Evolutionary conservation across 2,113 vertebrate species (phyloP).

Genomic region (Corynorhinus townsendii): DNA sequence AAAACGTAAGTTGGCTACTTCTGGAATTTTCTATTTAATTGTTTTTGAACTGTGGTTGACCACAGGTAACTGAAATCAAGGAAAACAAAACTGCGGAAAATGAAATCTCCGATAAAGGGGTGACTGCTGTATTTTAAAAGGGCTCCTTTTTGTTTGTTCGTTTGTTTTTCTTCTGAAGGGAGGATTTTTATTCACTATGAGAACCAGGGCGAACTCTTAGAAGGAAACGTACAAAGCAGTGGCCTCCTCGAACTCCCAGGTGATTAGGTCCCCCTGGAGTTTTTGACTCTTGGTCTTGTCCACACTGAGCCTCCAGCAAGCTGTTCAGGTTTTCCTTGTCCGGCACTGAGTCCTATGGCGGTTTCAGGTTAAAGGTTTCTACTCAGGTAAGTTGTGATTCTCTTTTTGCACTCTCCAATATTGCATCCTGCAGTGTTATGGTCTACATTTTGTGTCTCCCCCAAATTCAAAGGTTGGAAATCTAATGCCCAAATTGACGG

Average conservation of each 20-base stretch:
- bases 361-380: neutral
- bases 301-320: neutral
- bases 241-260: accelerated
- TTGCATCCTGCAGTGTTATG: neutral
- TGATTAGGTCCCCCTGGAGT: accelerated
- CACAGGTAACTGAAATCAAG: neutral
- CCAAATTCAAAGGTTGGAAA: neutral
- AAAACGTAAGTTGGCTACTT: neutral
- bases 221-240: neutral
- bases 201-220: neutral
- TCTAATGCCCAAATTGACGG: neutral
- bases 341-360: too few relatives aligned
- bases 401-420: neutral
- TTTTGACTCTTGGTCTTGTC: neutral
- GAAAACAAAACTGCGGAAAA: too few relatives aligned
- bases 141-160: neutral
- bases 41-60: neutral
- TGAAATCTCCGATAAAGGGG: neutral
- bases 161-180: neutral
- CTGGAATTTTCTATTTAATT: too few relatives aligned
- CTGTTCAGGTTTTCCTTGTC: neutral
- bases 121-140: neutral
- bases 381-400: neutral
- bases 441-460: neutral
- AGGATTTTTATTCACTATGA: neutral